Evolutionary conservation across 2,888 invertebrate genomes (phyloP), one percentile per base, ranked within the genome.

Genomic region (Pristionchus exspectatus): DNA sequence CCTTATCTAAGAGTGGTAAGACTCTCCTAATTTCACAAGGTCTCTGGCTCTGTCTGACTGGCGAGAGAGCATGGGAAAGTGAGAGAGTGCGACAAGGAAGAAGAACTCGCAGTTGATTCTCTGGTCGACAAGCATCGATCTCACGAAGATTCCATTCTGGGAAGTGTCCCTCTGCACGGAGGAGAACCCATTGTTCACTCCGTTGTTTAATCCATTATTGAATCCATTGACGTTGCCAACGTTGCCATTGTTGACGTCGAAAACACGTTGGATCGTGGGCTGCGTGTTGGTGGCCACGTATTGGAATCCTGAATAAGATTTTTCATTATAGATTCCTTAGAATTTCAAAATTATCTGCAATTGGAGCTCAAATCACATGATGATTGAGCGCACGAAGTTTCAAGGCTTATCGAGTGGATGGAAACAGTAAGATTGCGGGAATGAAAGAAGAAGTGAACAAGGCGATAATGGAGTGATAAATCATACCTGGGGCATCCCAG

Each of bases 101-200:
- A n/a, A 7, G 69, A 14, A 90, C 92, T 91, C 33, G 92, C 92
- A 91, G 90, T 92, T 92, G 89, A 92, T 90, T 91, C 90, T 90
- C 84, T 90, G 90, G 27, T 90, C 91, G 63, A 92, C 89, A 59
- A 92, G 92, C n/a, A 90, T 91, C 81, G 91, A 91, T 88, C 92
- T 77, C 50, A 91, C 90, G 90, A 92, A 92, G 81, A 44, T 33
- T 56, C 56, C 56, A 2, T 59, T 54, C 27, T 54, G 59, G 14
- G 50, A 33, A 33, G 81, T 27, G 44, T 89, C 89, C 33, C 81
- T 81, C 83, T 89, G 89, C 38, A 89, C 38, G 30, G 9, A n/a
- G 0, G 44, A 27, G 87, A 44, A 44, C 1, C 87, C 69, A 50
- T 69, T 87, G 87, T 54, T 38, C 27, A n/a, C 38, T 44, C 54